Base-by-base conservation (phyloP, 2,888 invertebrate genomes). In the Biston betularia region DNA sequence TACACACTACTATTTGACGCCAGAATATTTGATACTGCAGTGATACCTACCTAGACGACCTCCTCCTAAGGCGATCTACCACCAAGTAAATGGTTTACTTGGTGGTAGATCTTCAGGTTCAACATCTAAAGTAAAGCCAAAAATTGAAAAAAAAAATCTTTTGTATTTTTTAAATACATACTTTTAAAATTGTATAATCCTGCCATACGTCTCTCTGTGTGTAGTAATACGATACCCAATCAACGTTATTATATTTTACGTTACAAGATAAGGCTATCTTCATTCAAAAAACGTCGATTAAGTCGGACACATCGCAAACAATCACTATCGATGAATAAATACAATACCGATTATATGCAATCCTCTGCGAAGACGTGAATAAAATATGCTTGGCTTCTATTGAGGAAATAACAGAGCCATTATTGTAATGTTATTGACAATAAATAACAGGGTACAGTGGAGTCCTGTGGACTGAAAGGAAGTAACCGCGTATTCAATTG, bases 351-450 rank as follows among this genome's bases (percentile, higher is more conserved):
- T 67, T 67, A 63, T 44, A 54, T 48, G 53, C 57, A 62, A 54
- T 55, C 34, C 42, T 53, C 42, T 33, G 54, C 63, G 63, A 60
- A 59, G 48, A 53, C 53, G 52, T 68, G 67, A 68, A 68, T 68
- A 68, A 68, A 73, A 63, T 63, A 65, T 68, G 58, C 53, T 68
- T 61, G 12, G 38, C 49, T 63, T 63, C 44, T 56, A 49, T 53
- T 50, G 63, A 67, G 65, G 71, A 69, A 71, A 71, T 74, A 72
- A 69, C 60, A 64, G 11, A 65, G 61, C 60, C 68, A 72, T 71
- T 74, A 72, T 72, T 68, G 64, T 70, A 70, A 73, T 71, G 66
- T 65, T 76, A 77, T 73, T 74, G 71, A 72, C 69, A 70, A 68
- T 72, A 72, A 76, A 74, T 72, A 74, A 72, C 70, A 68, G 65